phyloP scores from a whole-genome alignment of 1,140 invertebrate species.

The Zeugodacus cucurbitae region DNA sequence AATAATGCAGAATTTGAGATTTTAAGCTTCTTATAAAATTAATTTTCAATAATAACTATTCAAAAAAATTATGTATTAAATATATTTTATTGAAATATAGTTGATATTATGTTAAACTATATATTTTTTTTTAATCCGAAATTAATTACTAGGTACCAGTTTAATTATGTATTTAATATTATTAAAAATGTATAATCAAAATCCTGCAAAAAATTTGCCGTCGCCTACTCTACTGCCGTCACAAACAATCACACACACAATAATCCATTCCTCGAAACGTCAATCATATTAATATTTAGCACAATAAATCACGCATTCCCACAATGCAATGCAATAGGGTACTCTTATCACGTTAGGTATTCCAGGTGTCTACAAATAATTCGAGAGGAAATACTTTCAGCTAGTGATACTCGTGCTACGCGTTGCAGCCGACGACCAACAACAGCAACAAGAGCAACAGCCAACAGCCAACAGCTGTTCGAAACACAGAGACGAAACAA shows the following conservation, averaged over 20 bases:
- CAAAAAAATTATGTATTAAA: no score
- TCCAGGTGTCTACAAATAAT: background rate
- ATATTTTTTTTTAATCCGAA: no score
- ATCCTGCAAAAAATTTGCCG: background rate
- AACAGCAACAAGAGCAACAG: background rate
- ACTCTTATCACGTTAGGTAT: background rate
- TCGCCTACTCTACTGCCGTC: background rate
- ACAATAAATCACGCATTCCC: background rate
- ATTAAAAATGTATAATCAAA: no score
- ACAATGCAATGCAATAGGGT: background rate
- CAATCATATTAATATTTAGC: background rate
- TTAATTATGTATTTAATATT: no score
- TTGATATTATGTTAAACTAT: no score
- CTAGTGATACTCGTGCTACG: background rate
- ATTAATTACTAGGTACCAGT: no score
- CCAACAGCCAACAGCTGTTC: background rate
- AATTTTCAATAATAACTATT: no score
- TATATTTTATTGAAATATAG: no score
- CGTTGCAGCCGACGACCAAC: background rate
- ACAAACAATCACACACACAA: background rate
- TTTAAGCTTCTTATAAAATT: no score
- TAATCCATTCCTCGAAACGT: background rate
- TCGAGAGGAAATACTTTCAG: conserved; percentile 4
- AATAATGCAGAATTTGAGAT: no score
- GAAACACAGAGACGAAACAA: background rate